Evolutionary conservation across 1,140 invertebrate genomes (phyloP).

Genomic region (Bombyx mandarina): DNA sequence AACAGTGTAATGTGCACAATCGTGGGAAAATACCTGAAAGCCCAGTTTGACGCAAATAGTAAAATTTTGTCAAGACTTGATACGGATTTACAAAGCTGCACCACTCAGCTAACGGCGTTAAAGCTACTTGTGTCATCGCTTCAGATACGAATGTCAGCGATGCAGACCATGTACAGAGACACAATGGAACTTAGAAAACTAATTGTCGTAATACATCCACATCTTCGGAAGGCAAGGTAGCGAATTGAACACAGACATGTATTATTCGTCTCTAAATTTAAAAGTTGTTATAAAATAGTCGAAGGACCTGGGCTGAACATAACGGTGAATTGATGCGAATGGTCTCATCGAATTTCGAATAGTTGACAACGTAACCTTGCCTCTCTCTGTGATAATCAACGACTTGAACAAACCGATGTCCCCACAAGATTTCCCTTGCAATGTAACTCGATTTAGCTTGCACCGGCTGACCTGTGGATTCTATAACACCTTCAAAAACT

Average conservation of each 20-base stretch:
- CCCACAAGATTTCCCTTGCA: slow-evolving; percentile 78
- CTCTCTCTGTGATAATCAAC: slow-evolving; percentile 85
- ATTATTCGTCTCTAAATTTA: not conserved
- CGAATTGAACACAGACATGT: not conserved
- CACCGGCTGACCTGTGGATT: slow-evolving; percentile 75
- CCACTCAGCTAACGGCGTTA: slow-evolving; percentile 22
- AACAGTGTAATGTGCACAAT: too few relatives aligned
- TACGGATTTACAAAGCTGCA: slow-evolving; percentile 24
- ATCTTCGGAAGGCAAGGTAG: slow-evolving; percentile 20
- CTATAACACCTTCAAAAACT: slow-evolving; percentile 80
- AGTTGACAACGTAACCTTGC: slow-evolving; percentile 88
- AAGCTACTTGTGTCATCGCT: slow-evolving; percentile 32
- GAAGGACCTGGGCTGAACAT: slow-evolving; percentile 81
- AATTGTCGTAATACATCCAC: slow-evolving; percentile 28
- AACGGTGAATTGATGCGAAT: slow-evolving; percentile 85
- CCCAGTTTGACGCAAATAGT: slow-evolving; percentile 24
- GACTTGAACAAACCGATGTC: slow-evolving; percentile 75
- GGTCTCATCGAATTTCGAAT: slow-evolving; percentile 84
- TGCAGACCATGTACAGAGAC: slow-evolving; percentile 34
- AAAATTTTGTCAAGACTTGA: slow-evolving; percentile 29
- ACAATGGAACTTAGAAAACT: slow-evolving; percentile 42
- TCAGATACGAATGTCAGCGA: slow-evolving; percentile 29
- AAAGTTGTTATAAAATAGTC: slow-evolving; percentile 64
- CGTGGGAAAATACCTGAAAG: slow-evolving; percentile 14
- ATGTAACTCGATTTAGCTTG: slow-evolving; percentile 76